Evolutionary conservation across 64 coral and sea anemone genomes (phyloP).

Genomic region (Anthopleura sola): DNA sequence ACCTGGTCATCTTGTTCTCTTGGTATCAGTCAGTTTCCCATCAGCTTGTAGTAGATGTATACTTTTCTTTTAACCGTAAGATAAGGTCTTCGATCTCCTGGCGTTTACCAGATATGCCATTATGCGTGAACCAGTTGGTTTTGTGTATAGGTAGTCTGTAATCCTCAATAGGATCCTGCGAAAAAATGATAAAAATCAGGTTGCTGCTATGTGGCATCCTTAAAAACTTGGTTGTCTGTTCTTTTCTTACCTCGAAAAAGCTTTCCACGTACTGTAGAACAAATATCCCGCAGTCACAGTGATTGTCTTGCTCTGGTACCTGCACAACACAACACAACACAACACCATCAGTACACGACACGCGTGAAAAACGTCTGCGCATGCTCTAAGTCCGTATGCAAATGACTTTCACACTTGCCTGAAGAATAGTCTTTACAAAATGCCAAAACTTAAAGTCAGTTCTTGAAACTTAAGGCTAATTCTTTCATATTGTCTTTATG

Average conservation of each 20-base stretch:
- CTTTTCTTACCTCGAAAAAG: constrained; percentile 54
- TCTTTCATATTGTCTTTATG: too few relatives aligned
- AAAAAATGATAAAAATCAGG: background rate
- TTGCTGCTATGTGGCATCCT: too few relatives aligned
- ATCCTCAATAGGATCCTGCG: constrained; percentile 53
- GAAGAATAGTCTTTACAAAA: too few relatives aligned
- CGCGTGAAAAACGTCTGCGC: too few relatives aligned
- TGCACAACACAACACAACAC: background rate
- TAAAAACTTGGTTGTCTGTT: too few relatives aligned
- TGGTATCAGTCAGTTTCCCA: background rate
- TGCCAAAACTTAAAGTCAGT: too few relatives aligned
- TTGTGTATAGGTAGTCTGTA: constrained; percentile 36
- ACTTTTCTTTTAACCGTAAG: constrained; percentile 14
- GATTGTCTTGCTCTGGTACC: constrained; percentile 63
- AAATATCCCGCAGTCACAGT: constrained; percentile 67
- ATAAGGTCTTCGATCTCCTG: constrained; percentile 40
- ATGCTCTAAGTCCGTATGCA: too few relatives aligned
- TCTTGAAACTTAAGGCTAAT: too few relatives aligned
- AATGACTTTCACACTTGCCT: too few relatives aligned
- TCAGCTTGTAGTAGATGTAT: background rate
- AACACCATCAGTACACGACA: background rate
- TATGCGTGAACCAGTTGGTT: constrained; percentile 28
- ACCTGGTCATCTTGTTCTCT: too few relatives aligned
- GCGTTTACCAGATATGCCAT: constrained; percentile 33
- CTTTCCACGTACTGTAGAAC: constrained; percentile 71